Base-by-base conservation (phyloP, 2,888 invertebrate species). In the Cryptops parisi region DNA sequence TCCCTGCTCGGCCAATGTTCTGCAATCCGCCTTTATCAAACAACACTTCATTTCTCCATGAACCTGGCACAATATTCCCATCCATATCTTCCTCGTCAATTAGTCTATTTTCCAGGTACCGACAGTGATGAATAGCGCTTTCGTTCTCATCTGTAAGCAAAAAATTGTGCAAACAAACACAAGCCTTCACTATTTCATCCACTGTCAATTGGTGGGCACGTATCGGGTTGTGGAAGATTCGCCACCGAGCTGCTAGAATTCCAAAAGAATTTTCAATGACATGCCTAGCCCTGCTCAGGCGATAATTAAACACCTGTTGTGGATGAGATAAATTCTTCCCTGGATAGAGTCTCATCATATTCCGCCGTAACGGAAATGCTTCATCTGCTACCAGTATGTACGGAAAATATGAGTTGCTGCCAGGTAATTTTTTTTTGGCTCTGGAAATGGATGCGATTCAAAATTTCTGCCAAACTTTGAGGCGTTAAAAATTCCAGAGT, bases 361-460 rank as follows among this genome's bases (percentile, higher is more conserved):
- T 43, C 15, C 41, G 25, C 9, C 48, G 40, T 19, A 60, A 43
- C 17, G 59, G 54, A 55, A 61, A 61, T 12, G 60, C 60, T 33
- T 60, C 55, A 47, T 59, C 58, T 5, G 50, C 60, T 6, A 60
- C 54, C 24, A 60, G 19, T 15, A 61, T 57, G 45, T 55, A 55
- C 9, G 59, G 60, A 15, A 52, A 24, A 26, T 17, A 17, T 24
- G 21, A 27, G 27, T 2, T n/a, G 0, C 33, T 12, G 21, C 44
- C n/a, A 12, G 21, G 1, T 5, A 27, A 19, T 19, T 21, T 23
- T n/a, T n/a, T n/a, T 33, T 23, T n/a, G 33, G 22, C 22, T 48
- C 15, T 53, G 53, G 53, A 17, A 15, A 3, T 6, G 46, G 53
- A n/a, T 38, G 22, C 12, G 22, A 33, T 19, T 47, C 25, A 6